phyloP scores from a whole-genome alignment of 2,113 vertebrate species.

The Greenwoodochromis staneri region DNA sequence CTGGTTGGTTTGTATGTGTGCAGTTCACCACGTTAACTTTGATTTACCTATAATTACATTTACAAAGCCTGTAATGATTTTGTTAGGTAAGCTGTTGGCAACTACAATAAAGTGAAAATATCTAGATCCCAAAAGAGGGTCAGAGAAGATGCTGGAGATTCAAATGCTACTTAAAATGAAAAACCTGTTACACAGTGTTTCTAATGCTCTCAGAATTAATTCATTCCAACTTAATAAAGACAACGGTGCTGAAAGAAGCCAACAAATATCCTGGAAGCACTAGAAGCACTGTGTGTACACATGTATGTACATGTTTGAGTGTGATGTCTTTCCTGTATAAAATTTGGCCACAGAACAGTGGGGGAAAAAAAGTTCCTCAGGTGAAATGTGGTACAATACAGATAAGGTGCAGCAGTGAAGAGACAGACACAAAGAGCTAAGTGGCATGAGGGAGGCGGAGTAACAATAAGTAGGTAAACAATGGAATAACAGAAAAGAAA shows the following conservation, averaged over 20 bases:
- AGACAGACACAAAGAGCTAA: constrained; percentile 2
- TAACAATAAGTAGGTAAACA: neutral
- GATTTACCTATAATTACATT: neutral
- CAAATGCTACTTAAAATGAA: neutral
- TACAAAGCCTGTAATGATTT: neutral
- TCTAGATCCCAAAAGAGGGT: neutral
- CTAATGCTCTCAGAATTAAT: neutral
- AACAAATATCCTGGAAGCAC: neutral
- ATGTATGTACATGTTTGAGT: neutral
- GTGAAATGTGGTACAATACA: constrained; percentile 28
- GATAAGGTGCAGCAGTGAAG: constrained; percentile 8
- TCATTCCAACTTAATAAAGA: neutral
- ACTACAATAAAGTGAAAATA: neutral
- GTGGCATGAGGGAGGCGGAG: neutral
- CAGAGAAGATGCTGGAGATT: neutral
- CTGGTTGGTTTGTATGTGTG: neutral
- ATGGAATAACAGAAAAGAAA: neutral
- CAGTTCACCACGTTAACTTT: neutral
- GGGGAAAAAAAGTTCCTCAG: neutral
- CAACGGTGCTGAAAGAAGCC: neutral
- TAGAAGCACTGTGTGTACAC: neutral
- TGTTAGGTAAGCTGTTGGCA: neutral
- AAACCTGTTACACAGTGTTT: neutral
- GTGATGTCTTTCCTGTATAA: neutral
- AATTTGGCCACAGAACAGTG: neutral